phyloP scores from a whole-genome alignment of 2,888 invertebrate species.

The Heliothis peltigera region DNA sequence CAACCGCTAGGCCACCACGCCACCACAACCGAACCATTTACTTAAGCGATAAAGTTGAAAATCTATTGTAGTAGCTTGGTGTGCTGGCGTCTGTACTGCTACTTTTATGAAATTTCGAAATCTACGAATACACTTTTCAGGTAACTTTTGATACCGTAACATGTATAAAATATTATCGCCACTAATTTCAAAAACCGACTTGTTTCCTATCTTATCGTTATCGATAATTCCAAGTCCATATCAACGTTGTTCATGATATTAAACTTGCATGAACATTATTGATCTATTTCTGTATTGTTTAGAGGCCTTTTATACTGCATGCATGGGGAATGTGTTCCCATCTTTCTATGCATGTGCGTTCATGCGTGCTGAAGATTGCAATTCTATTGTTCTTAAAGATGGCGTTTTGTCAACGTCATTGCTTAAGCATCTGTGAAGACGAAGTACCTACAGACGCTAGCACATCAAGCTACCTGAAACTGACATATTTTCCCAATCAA shows the following conservation, averaged over 20 bases:
- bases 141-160: background rate
- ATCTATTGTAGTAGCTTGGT: too few species aligned
- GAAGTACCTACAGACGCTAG: background rate
- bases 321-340: background rate
- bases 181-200: conserved; percentile 45
- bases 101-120: background rate
- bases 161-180: conserved; percentile 19
- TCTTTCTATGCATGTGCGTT: conserved; percentile 2
- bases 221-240: conserved; percentile 49
- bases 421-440: background rate
- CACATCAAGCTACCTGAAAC: too few species aligned
- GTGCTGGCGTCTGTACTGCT: too few species aligned
- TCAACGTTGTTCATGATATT: conserved; percentile 49
- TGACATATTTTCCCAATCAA: too few species aligned
- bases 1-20: too few species aligned
- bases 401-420: conserved; percentile 1
- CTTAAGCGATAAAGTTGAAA: too few species aligned
- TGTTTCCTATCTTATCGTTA: conserved; percentile 47
- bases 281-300: conserved; percentile 40
- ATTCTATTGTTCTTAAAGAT: background rate
- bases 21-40: too few species aligned
- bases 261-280: conserved; percentile 48
- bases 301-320: background rate
- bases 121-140: too few species aligned
- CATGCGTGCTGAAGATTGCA: background rate